Evolutionary conservation across 2,888 invertebrate species (phyloP), one percentile per base, ranked within the genome.

Genomic region (Mythimna albipuncta): DNA sequence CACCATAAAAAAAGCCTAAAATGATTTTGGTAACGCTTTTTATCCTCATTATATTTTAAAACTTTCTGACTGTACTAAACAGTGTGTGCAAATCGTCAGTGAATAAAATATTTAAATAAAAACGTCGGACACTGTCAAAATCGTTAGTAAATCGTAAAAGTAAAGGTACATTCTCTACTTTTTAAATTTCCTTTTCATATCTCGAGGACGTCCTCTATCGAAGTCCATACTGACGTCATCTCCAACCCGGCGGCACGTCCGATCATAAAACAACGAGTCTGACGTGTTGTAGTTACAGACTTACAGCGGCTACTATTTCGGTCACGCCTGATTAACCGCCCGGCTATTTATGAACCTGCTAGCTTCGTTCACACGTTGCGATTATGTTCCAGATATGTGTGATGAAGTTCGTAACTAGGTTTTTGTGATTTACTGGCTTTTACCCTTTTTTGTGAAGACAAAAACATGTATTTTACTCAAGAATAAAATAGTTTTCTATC

Each of bases 311-410:
- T 69, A 71, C 77, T 84, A 80, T 84, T 85, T 83, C 66, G 54
- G 71, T 77, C 71, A 41, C 19, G 58, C 32, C 75, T 80, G 73
- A 83, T 80, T 83, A 83, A 84, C 77, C 83, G 64, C 63, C 41
- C 35, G n/a, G 63, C 71, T 84, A 84, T 84, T 84, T 73, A 61
- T 66, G 61, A n/a, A 67, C 61, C 41, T 59, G 69, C 52, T 69
- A 72, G 66, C 66, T 63, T 68, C 41, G 66, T 73, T 75, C 54
- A 66, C 57, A 62, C 52, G 64, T 54, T 64, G 55, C 70, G 61
- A 64, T 69, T 16, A 66, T 80, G 44, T 72, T 79, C 62, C 44
- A 82, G 69, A 38, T 61, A 61, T 61, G 13, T 61, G 59, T 41
- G 38, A 61, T 41, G 41, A 41, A 61, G 41, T 41, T 61, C 4